Evolutionary conservation across 2,113 vertebrate species (phyloP).

Genomic region (Pelvicachromis taeniatus): DNA sequence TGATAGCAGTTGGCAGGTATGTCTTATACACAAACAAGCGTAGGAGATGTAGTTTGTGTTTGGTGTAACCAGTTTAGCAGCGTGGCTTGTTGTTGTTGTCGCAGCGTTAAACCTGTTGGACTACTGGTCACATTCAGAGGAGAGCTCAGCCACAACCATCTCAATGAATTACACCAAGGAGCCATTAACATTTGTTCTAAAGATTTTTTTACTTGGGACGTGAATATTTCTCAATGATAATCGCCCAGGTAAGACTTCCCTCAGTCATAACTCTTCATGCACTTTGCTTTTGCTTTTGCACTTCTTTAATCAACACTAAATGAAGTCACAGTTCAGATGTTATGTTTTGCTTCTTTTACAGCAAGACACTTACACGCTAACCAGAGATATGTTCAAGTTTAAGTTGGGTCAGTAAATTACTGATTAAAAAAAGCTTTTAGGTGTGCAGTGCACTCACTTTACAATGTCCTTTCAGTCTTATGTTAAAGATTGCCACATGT

Average conservation of each 20-base stretch:
- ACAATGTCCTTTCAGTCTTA: background rate
- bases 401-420: background rate
- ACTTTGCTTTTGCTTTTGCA: background rate
- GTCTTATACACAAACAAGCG: background rate
- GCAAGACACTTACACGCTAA: background rate
- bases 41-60: background rate
- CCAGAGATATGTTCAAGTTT: background rate
- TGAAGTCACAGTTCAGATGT: background rate
- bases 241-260: background rate
- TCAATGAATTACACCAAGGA: background rate
- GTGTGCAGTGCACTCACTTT: background rate
- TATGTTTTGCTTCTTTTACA: background rate
- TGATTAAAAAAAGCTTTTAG: background rate
- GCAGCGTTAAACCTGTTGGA: constrained; percentile 42
- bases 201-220: background rate
- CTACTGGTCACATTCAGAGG: background rate
- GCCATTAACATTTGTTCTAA: background rate
- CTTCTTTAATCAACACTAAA: background rate
- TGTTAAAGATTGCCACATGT: background rate
- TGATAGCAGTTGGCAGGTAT: background rate
- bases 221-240: background rate
- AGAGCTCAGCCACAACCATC: background rate
- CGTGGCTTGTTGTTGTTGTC: background rate
- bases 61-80: constrained; percentile 45
- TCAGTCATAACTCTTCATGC: background rate